Percentiles rank a stretch among this genome's conserved stretches.
Conservation (phyloP, 2,113 vertebrate species). For the Gambusia holbrooki region DNA sequence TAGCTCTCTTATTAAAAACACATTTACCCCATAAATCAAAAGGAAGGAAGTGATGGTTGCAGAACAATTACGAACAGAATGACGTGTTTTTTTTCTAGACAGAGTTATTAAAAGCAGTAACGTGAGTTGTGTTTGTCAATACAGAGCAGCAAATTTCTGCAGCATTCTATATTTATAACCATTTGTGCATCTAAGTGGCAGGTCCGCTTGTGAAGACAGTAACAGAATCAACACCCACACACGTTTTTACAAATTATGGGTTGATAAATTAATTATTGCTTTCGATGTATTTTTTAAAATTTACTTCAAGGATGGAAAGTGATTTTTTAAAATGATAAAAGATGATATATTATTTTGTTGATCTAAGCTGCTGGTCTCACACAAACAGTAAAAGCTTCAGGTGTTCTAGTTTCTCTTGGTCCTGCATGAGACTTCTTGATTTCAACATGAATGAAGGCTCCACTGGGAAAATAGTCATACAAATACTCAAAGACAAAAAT, state of each 20-base stretch:
- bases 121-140: conserved; percentile 47
- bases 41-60: conserved; percentile 46
- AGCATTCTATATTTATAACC: conserved; percentile 1
- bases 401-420: no score
- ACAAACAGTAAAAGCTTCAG: no score
- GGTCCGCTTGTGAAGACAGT: not conserved
- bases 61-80: conserved; percentile 54
- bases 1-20: conserved; percentile 60
- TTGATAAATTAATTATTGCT: not conserved
- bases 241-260: not conserved
- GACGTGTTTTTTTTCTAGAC: conserved; percentile 25
- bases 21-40: conserved; percentile 64
- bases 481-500: not conserved
- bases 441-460: not conserved
- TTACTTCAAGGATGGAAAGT: no score
- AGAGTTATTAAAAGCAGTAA: conserved; percentile 52
- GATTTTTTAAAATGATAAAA: no score
- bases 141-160: not conserved
- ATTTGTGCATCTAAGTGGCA: not conserved
- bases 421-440: no score
- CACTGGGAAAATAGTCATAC: not conserved
- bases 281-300: not conserved
- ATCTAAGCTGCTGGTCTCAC: not conserved
- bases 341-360: not conserved
- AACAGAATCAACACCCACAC: not conserved